Base-by-base conservation (phyloP, 2,888 invertebrate species). In the Oasisia sp. region DNA sequence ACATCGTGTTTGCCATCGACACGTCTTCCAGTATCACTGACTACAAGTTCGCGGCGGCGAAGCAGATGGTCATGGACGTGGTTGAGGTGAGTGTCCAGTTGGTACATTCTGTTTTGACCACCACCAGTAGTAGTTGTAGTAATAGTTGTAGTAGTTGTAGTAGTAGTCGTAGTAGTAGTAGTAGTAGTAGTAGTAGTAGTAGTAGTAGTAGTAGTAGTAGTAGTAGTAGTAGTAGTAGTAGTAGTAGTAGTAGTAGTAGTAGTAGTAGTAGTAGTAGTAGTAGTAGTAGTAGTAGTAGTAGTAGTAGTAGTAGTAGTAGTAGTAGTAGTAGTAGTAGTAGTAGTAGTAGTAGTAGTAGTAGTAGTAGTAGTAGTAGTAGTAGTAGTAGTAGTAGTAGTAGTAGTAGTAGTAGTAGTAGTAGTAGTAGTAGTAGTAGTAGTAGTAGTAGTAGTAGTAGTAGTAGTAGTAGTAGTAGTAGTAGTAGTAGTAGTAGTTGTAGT, bases 51-150 rank as follows among this genome's bases (percentile, higher is more conserved):
- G 74, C 74, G 5, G 74, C 74, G 7, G 74, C 74, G 74, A 74
- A 74, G 27, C 74, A 74, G 19, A 74, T 74, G 74, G 74, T 74
- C n/a, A 74, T 74, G 74, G 74, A 74, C 74, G n/a, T 74, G 74
- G 74, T 74, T 19, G 27, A 74, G 74, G 74, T 74, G 74, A 19
- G 74, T 74, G 74, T 74, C n/a, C 27, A 12, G 50, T 74, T 56
- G 56, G 19, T 56, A 19, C 19, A 14, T 56, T 56, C 56, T 56
- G 11, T 9, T 56, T 56, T 27, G 19, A n/a, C 74, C 27, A n/a
- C 74, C 74, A 27, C 7, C 19, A 19, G 74, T 74, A 19, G 19
- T 19, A 27, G 14, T n/a, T 19, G 27, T 38, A 38, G 38, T 38
- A 74, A 27, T 1, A 58, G 58, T 12, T 19, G 27, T 58, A 19